These are phyloP conservation scores for Heliocidaris erythrogramma DNA, from an alignment of 35 echinoderm and acorn worm genomes.

Conservation along the genomic window DNA sequence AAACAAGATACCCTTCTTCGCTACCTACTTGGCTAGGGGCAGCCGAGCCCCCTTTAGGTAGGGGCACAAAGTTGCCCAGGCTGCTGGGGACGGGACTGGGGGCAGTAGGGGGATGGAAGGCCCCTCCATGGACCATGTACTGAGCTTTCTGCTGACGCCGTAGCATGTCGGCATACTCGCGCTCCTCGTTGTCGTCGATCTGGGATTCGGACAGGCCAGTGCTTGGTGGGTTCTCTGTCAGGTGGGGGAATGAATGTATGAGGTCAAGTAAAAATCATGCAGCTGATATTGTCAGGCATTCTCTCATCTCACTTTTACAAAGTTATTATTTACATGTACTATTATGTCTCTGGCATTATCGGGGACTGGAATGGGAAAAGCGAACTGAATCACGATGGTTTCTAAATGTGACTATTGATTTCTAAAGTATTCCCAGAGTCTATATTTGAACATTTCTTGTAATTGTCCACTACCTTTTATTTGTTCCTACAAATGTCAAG, in stretches of 20 bases:
- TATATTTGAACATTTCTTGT: too few relatives aligned
- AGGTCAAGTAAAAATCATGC: not conserved
- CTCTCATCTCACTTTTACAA: not conserved
- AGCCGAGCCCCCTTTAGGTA: constrained; percentile 49
- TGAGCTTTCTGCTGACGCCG: constrained; percentile 67
- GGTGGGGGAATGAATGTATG: not conserved
- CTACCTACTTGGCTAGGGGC: constrained; percentile 60
- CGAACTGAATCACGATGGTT: too few relatives aligned
- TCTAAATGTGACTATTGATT: too few relatives aligned
- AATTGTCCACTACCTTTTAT: too few relatives aligned
- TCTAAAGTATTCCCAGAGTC: too few relatives aligned
- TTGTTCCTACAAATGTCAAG: too few relatives aligned
- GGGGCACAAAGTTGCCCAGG: constrained; percentile 80
- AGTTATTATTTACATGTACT: not conserved
- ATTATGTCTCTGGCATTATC: not conserved
- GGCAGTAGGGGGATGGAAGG: constrained; percentile 49
- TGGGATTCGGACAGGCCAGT: constrained; percentile 62
- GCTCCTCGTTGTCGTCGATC: constrained; percentile 75
- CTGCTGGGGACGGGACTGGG: constrained; percentile 71
- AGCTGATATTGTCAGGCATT: not conserved
- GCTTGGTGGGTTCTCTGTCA: constrained; percentile 27
- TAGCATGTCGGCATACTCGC: constrained; percentile 71
- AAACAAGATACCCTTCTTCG: constrained; percentile 88
- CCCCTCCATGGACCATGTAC: not conserved
- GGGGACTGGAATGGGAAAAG: not conserved